A percentile compares a stretch with the other conserved stretches of the same genome.
Evolutionary conservation across 2,113 vertebrate genomes (phyloP).

Genomic region (Ahaetulla prasina): DNA sequence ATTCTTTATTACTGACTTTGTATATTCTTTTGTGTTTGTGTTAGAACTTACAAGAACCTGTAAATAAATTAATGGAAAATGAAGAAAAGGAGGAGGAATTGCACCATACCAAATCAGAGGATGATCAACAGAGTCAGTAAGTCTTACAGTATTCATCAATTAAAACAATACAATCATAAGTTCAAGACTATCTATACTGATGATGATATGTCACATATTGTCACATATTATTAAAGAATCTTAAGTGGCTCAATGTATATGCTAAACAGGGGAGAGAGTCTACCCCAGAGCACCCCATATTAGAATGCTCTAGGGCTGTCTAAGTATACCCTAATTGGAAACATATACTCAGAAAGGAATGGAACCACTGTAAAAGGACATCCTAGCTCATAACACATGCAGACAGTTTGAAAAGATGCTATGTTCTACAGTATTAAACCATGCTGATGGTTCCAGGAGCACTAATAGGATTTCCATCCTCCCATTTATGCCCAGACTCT

Average conservation of each 20-base stretch:
- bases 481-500: not conserved
- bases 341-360: not conserved
- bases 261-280: not conserved
- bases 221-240: not conserved
- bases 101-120: slow-evolving; percentile 40
- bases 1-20: not conserved
- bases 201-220: not conserved
- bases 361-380: not conserved
- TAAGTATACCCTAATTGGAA: not conserved
- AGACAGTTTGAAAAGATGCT: not conserved
- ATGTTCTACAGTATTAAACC: not conserved
- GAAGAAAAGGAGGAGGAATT: slow-evolving; percentile 71
- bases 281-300: not conserved
- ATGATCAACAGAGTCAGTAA: slow-evolving; percentile 76
- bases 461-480: not conserved
- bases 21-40: slow-evolving; percentile 22
- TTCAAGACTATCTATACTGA: not conserved
- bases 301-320: not conserved
- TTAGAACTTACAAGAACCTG: slow-evolving; percentile 78
- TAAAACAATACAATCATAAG: not conserved
- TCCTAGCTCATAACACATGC: not conserved
- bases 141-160: slow-evolving; percentile 40
- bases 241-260: not conserved
- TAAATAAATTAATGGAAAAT: slow-evolving; percentile 75
- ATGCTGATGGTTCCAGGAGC: not conserved